Evolutionary conservation across 2,888 invertebrate genomes (phyloP).

Genomic region (Cosmopolites sordidus): DNA sequence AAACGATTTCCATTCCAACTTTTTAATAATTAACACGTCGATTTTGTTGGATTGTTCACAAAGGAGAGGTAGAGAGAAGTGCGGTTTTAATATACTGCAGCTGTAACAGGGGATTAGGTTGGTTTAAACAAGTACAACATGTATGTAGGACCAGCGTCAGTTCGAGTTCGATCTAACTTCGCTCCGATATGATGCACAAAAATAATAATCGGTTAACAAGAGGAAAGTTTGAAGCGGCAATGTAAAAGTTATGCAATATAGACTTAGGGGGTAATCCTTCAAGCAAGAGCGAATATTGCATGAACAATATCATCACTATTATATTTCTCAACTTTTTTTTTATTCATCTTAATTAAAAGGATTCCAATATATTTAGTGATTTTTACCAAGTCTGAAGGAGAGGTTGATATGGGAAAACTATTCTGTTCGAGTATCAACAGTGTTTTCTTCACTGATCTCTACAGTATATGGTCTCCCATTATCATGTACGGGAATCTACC

Average conservation of each 20-base stretch:
- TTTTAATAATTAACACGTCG: conserved; percentile 20
- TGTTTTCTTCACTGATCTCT: too few relatives aligned
- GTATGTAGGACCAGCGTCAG: conserved; percentile 13
- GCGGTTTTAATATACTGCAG: conserved; percentile 21
- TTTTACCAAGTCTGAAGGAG: too few relatives aligned
- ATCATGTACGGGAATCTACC: too few relatives aligned
- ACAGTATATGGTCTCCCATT: too few relatives aligned
- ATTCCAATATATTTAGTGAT: too few relatives aligned
- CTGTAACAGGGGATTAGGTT: conserved; percentile 18
- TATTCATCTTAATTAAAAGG: too few relatives aligned
- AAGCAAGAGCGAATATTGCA: too few relatives aligned
- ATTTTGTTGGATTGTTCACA: conserved; percentile 13
- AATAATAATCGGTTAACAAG: conserved; percentile 19
- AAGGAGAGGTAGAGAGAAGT: neutral
- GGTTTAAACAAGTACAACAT: conserved; percentile 22
- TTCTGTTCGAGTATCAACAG: too few relatives aligned
- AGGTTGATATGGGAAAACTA: too few relatives aligned
- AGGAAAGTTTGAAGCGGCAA: conserved; percentile 5
- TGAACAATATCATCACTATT: too few relatives aligned
- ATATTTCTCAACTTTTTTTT: too few relatives aligned
- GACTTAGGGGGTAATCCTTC: neutral
- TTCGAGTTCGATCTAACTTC: conserved; percentile 20
- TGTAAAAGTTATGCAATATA: neutral
- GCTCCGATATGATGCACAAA: conserved; percentile 12
- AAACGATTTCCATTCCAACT: conserved; percentile 11